Conservation (phyloP, 2,888 invertebrate species). For the Ramazzottius varieornatus region DNA sequence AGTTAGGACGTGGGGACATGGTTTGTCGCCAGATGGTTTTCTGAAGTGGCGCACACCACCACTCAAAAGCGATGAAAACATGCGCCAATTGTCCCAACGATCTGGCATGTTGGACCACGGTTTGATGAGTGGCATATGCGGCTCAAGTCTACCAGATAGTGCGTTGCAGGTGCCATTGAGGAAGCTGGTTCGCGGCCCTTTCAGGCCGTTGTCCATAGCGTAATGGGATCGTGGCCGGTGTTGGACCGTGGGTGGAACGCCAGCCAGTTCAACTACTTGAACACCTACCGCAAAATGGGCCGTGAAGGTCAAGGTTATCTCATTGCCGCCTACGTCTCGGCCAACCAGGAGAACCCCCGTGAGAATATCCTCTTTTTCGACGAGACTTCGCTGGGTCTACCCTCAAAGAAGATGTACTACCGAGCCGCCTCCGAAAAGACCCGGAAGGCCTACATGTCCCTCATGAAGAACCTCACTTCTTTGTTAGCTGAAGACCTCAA, state of each 20-base stretch:
- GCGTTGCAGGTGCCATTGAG: background rate
- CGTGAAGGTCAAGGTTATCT: slow-evolving; percentile 1
- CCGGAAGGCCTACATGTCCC: background rate
- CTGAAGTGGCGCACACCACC: too few species aligned
- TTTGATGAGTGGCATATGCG: background rate
- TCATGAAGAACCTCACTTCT: background rate
- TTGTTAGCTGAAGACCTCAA: background rate
- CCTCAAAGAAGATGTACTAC: background rate
- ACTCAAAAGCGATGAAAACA: background rate
- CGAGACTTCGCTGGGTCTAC: background rate
- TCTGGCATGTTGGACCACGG: too few species aligned
- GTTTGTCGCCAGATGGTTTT: too few species aligned
- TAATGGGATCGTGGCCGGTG: background rate
- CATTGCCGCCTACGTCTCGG: background rate
- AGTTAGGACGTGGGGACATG: too few species aligned
- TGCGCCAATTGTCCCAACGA: background rate
- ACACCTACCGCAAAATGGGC: background rate
- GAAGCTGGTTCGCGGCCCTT: background rate
- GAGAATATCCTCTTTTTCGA: background rate
- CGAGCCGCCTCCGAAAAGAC: background rate
- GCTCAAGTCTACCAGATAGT: background rate
- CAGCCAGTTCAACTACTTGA: background rate
- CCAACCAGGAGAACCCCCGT: slow-evolving; percentile 2
- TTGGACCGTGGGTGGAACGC: background rate
- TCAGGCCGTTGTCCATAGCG: background rate